Base-by-base conservation (phyloP, 2,888 invertebrate genomes). In the Hirtodrosophila trivittata region DNA sequence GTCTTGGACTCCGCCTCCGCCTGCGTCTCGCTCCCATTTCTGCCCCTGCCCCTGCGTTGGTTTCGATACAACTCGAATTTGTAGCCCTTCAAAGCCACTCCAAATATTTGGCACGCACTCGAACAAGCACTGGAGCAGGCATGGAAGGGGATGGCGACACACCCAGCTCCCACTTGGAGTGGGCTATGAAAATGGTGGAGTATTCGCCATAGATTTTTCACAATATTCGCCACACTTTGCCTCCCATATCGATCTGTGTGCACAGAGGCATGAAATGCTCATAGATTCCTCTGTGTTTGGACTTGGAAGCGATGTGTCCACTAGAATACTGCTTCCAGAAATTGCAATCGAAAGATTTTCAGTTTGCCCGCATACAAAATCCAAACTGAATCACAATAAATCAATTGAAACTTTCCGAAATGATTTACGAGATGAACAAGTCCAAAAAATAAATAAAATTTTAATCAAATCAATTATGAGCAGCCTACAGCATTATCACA, bases 401-500 rank as follows among this genome's bases (percentile, higher is more conserved):
- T 28, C 30, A 43, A 41, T 26, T 21, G 25, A 37, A 30, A 54
- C 26, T 28, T 28, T 9, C n/a, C 2, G 1, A 9, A 1, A 28
- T 28, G n/a, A 28, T 28, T 28, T 28, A 9, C 28, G n/a, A 28
- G 10, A 33, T 33, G 13, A 12, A 33, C 4, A n/a, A 21, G 8
- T 13, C 1, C 28, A 45, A 52, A 13, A 54, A 32, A 54, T 12
- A 21, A 21, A 32, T 18, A 21, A 37, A 68, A 43, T 64, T 55
- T 56, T 68, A 67, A 70, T 70, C 63, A 64, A 67, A 67, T 67
- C 63, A 67, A 55, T 55, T 64, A 67, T 49, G 46, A 52, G 49
- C 37, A 50, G 43, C 39, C 58, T 37, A 28, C 52, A 37, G 42
- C 33, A 42, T 28, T 30, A 33, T 45, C 21, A 14, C 18, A 18